Percentiles rank a stretch among this genome's conserved stretches.
Conservation (phyloP, 2,797 vertebrate species). For the Fringilla coelebs region DNA sequence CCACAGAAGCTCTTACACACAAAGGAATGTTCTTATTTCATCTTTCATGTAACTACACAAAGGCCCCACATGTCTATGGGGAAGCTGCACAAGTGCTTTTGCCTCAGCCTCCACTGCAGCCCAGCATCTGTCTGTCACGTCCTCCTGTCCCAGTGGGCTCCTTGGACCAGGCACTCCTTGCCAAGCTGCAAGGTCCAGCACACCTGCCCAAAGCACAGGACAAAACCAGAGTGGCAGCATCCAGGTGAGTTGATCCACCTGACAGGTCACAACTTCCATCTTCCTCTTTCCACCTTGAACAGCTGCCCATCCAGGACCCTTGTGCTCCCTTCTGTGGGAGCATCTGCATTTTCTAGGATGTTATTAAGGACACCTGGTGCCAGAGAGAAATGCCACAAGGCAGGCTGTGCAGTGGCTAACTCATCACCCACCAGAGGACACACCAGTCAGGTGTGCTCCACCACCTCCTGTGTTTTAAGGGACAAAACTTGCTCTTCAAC, state of each 20-base stretch:
- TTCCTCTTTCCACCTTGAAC: background rate
- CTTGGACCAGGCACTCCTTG: background rate
- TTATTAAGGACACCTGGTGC: background rate
- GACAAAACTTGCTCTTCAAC: background rate
- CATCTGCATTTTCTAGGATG: background rate
- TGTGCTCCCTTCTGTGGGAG: background rate
- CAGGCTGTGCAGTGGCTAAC: background rate
- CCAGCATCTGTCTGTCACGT: background rate
- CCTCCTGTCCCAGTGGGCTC: background rate
- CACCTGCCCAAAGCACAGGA: background rate
- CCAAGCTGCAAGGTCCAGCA: background rate
- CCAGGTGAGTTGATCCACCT: background rate
- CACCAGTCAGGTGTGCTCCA: background rate
- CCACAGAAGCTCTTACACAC: background rate
- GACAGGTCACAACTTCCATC: background rate
- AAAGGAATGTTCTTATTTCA: background rate
- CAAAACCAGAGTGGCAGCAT: background rate
- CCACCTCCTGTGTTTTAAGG: background rate
- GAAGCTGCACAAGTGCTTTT: background rate
- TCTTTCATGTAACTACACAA: background rate
- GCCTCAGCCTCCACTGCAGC: accelerated
- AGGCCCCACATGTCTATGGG: accelerated
- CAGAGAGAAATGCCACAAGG: background rate
- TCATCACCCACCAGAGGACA: background rate
- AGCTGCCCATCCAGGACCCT: background rate